Percentiles rank a stretch among this genome's conserved stretches.
Evolutionary conservation across 2,888 invertebrate species (phyloP).

Genomic region (Bibio marci): DNA sequence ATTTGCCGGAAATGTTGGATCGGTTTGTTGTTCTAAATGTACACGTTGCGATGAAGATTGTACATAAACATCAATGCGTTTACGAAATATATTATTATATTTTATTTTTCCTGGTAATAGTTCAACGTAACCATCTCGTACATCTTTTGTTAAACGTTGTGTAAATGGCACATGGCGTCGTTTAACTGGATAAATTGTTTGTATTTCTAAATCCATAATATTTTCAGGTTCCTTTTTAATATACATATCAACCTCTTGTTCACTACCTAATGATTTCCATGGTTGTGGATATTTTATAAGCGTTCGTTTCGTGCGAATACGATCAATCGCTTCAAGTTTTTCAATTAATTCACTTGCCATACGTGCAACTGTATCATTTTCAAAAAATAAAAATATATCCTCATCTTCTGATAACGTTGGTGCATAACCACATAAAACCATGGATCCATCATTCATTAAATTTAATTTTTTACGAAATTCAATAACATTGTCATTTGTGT

Average conservation of each 20-base stretch:
- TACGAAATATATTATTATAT: slow-evolving; percentile 37
- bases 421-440: slow-evolving; percentile 46
- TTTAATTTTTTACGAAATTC: slow-evolving; percentile 1
- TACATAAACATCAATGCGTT: slow-evolving; percentile 36
- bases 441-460: slow-evolving; percentile 26
- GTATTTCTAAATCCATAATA: slow-evolving; percentile 48
- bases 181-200: slow-evolving; percentile 39
- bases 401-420: slow-evolving; percentile 42
- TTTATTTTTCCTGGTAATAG: slow-evolving; percentile 36
- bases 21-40: slow-evolving; percentile 44
- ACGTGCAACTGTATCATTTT: slow-evolving; percentile 37
- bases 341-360: slow-evolving; percentile 32
- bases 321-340: slow-evolving; percentile 33
- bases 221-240: slow-evolving; percentile 36
- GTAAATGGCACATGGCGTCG: slow-evolving; percentile 32
- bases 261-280: slow-evolving; percentile 50
- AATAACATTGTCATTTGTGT: slow-evolving; percentile 25
- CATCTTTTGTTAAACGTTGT: slow-evolving; percentile 36
- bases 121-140: slow-evolving; percentile 52
- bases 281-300: slow-evolving; percentile 35
- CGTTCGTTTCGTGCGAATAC: slow-evolving; percentile 33
- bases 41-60: slow-evolving; percentile 37
- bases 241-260: slow-evolving; percentile 39
- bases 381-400: slow-evolving; percentile 53
- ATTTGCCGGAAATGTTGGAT: slow-evolving; percentile 46